A percentile compares a stretch with the other conserved stretches of the same genome.
These are phyloP conservation scores for Paracanthobrama guichenoti DNA, from an alignment of 2,113 vertebrate species.

Conservation along the genomic window DNA sequence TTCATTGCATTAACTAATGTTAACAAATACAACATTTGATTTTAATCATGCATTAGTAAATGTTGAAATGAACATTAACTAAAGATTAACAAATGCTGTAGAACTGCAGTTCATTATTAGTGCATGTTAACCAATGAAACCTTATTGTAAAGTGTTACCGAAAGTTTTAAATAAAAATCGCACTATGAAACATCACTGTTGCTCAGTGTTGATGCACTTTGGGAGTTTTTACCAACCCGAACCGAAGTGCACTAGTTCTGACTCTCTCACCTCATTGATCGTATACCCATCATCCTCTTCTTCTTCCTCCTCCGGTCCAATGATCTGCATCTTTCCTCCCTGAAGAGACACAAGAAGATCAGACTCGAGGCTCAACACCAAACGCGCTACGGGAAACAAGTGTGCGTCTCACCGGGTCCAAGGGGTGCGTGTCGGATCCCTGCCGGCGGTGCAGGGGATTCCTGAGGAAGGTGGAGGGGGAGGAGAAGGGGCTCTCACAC, in stretches of 20 bases:
- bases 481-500: conserved; percentile 85
- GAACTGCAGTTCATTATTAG: too few relatives aligned
- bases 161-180: too few relatives aligned
- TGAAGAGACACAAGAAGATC: conserved; percentile 47
- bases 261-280: conserved; percentile 70
- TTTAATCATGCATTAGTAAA: too few relatives aligned
- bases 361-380: neutral
- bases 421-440: conserved; percentile 71
- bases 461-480: conserved; percentile 77
- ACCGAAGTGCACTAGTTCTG: neutral
- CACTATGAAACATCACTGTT: too few relatives aligned
- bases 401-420: conserved; percentile 77
- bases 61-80: too few relatives aligned
- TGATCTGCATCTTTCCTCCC: conserved; percentile 80
- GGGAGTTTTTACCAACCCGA: too few relatives aligned
- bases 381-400: neutral
- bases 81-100: too few relatives aligned
- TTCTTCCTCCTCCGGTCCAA: conserved; percentile 89
- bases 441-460: conserved; percentile 75
- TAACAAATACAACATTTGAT: too few relatives aligned
- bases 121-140: too few relatives aligned
- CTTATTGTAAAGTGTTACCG: too few relatives aligned
- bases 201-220: too few relatives aligned
- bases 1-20: too few relatives aligned
- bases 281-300: conserved; percentile 77